Percentiles rank a stretch among this genome's conserved stretches.
These are phyloP conservation scores for Sebastes glaucus DNA, from an alignment of 2,797 vertebrate species.

Conservation along the genomic window DNA sequence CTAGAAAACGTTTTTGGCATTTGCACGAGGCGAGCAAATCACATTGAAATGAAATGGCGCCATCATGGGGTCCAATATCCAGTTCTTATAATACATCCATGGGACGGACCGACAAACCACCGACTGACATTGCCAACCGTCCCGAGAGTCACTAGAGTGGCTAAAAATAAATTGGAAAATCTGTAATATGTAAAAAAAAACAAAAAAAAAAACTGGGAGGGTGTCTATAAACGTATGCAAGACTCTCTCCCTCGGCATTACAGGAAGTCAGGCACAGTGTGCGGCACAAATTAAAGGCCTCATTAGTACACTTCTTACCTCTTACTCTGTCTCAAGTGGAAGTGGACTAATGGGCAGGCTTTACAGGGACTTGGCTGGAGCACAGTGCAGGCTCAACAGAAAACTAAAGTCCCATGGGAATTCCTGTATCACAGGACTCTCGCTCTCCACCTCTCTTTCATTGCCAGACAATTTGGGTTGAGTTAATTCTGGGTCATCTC, in stretches of 20 bases:
- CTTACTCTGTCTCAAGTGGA: constrained; percentile 46
- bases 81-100: no score
- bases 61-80: no score
- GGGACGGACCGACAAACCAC: fast-evolving
- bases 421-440: constrained; percentile 44
- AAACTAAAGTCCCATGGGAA: constrained; percentile 45
- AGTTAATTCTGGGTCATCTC: constrained; percentile 79
- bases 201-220: neutral
- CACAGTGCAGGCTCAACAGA: constrained; percentile 41
- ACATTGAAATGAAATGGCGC: no score
- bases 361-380: constrained; percentile 47
- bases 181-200: neutral
- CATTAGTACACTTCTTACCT: constrained; percentile 53
- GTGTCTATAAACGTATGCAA: constrained; percentile 9
- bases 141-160: neutral
- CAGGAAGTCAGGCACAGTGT: constrained; percentile 26
- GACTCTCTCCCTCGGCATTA: neutral
- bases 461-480: constrained; percentile 71
- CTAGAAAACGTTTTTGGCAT: no score
- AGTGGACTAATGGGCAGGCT: constrained; percentile 57
- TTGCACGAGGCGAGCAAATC: fast-evolving
- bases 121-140: neutral
- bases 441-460: constrained; percentile 39
- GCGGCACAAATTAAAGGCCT: constrained; percentile 59
- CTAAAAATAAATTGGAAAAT: constrained; percentile 6